A percentile compares a stretch with the other conserved stretches of the same genome.
These are phyloP conservation scores for Hymenopus coronatus DNA, from an alignment of 2,888 invertebrate genomes.

Conservation along the genomic window DNA sequence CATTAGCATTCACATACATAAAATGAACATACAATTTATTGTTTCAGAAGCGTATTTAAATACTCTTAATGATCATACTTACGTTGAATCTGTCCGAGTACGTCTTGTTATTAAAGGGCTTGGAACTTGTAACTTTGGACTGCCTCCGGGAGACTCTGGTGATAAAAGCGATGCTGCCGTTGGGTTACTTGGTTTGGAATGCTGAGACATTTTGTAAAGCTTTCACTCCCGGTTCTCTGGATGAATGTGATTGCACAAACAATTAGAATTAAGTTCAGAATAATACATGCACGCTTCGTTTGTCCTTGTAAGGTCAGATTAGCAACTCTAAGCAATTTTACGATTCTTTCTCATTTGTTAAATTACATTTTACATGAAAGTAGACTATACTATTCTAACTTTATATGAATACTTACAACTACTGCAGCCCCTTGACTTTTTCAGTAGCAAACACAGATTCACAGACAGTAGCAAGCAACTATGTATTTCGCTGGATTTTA, in stretches of 20 bases:
- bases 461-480: too few relatives aligned
- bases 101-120: slow-evolving; percentile 78
- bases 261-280: background rate
- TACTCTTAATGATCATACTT: slow-evolving; percentile 46
- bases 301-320: background rate
- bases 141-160: slow-evolving; percentile 34
- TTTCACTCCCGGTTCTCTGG: background rate
- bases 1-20: background rate
- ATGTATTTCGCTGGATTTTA: background rate
- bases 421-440: too few relatives aligned
- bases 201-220: background rate
- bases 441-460: too few relatives aligned
- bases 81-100: slow-evolving; percentile 79
- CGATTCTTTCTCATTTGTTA: too few relatives aligned
- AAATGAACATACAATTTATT: background rate
- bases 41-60: background rate
- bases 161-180: slow-evolving; percentile 30
- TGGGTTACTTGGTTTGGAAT: background rate
- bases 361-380: too few relatives aligned
- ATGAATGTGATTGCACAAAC: background rate
- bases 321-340: too few relatives aligned
- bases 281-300: background rate
- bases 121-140: slow-evolving; percentile 51
- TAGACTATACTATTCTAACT: too few relatives aligned
- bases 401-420: too few relatives aligned